Evolutionary conservation across 2,797 vertebrate species (phyloP).

Genomic region (Siniperca obscura): DNA sequence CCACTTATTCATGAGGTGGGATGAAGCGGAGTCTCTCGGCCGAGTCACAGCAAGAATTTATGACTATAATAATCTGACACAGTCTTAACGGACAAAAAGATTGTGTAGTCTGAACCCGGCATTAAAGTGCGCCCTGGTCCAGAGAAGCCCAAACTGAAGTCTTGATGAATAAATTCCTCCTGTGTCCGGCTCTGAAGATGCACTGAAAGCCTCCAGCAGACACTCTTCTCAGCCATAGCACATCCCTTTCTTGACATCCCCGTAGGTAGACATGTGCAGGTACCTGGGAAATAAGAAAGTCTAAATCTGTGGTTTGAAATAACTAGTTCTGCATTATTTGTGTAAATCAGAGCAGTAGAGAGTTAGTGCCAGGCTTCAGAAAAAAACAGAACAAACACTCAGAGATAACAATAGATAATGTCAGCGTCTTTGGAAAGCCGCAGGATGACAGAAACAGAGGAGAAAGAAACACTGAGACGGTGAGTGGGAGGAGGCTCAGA

Average conservation of each 20-base stretch:
- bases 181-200: background rate
- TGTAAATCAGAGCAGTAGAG: slow-evolving; percentile 20
- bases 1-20: too few species aligned
- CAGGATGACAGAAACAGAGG: slow-evolving; percentile 33
- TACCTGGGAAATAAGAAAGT: background rate
- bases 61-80: too few species aligned
- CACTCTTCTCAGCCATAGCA: background rate
- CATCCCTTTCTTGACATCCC: too few species aligned
- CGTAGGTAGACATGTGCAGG: background rate
- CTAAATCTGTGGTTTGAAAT: background rate
- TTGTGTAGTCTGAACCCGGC: too few species aligned
- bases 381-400: slow-evolving; percentile 22
- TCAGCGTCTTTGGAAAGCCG: slow-evolving; percentile 32
- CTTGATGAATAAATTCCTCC: background rate
- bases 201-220: background rate
- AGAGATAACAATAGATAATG: slow-evolving; percentile 31
- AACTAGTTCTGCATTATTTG: slow-evolving; percentile 9
- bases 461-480: slow-evolving; percentile 12
- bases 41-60: too few species aligned
- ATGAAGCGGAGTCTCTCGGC: too few species aligned
- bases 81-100: too few species aligned
- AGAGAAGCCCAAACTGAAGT: too few species aligned
- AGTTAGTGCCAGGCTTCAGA: slow-evolving; percentile 17
- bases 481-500: slow-evolving; percentile 39
- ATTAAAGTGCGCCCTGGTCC: background rate